A percentile compares a stretch with the other conserved stretches of the same genome.
Evolutionary conservation across 1,140 invertebrate genomes (phyloP).

Genomic region (Scaptomyza hsui): DNA sequence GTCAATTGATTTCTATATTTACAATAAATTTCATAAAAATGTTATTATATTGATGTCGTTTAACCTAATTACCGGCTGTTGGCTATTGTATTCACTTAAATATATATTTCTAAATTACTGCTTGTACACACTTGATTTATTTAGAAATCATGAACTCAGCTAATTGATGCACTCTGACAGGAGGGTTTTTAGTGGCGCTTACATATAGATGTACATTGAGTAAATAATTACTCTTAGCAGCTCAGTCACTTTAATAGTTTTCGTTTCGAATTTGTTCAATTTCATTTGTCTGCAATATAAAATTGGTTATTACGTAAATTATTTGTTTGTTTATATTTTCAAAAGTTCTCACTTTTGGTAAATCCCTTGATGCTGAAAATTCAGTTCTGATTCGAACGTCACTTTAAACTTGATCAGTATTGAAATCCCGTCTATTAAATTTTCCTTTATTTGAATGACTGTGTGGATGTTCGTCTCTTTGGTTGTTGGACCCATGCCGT

Average conservation of each 20-base stretch:
- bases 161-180: constrained; percentile 51
- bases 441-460: constrained; percentile 55
- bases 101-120: constrained; percentile 60
- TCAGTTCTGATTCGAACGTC: constrained; percentile 64
- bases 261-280: constrained; percentile 69
- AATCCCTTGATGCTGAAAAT: constrained; percentile 60
- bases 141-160: constrained; percentile 68
- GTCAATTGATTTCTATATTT: constrained; percentile 80
- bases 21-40: constrained; percentile 82
- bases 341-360: too few species aligned
- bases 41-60: constrained; percentile 70
- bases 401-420: constrained; percentile 66
- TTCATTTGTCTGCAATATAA: constrained; percentile 64
- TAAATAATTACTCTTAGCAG: constrained; percentile 53
- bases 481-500: constrained; percentile 60
- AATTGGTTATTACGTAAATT: too few species aligned
- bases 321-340: too few species aligned
- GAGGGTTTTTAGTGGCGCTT: constrained; percentile 51
- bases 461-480: constrained; percentile 67
- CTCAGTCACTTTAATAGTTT: constrained; percentile 68
- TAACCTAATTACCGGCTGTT: constrained; percentile 73
- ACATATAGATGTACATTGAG: constrained; percentile 40
- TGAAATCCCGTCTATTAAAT: constrained; percentile 66
- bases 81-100: constrained; percentile 60
- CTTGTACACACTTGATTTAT: constrained; percentile 70